A percentile compares a stretch with the other conserved stretches of the same genome.
Evolutionary conservation across 2,113 vertebrate genomes (phyloP).

Genomic region (Microcebus jonahi): DNA sequence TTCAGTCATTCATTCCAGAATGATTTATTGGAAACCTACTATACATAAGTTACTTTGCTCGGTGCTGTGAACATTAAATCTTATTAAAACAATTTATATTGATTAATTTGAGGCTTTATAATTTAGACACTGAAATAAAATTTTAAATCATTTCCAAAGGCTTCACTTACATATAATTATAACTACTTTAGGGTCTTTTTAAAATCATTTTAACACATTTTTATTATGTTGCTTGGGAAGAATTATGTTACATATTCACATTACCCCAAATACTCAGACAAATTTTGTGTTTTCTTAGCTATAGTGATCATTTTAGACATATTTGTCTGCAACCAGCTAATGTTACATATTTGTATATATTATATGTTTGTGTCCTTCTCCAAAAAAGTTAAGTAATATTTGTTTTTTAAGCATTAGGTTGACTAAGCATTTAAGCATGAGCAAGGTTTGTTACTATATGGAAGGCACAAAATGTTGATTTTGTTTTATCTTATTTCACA

Average conservation of each 20-base stretch:
- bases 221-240: neutral
- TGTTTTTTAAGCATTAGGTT: neutral
- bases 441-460: neutral
- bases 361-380: neutral
- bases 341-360: neutral
- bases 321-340: neutral
- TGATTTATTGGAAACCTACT: neutral
- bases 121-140: constrained; percentile 3
- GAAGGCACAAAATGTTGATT: neutral
- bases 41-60: neutral
- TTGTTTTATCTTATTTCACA: neutral
- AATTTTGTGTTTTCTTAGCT: neutral
- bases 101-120: neutral
- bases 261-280: neutral
- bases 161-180: neutral
- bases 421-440: neutral
- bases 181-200: neutral
- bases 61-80: neutral
- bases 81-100: neutral
- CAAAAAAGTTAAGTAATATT: neutral
- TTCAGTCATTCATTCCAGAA: constrained; percentile 29
- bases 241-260: neutral
- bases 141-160: constrained; percentile 22
- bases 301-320: neutral
- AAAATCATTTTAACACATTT: neutral